Evolutionary conservation across 1,140 invertebrate genomes (phyloP).

Genomic region (Aphaenogaster ashmeadi): DNA sequence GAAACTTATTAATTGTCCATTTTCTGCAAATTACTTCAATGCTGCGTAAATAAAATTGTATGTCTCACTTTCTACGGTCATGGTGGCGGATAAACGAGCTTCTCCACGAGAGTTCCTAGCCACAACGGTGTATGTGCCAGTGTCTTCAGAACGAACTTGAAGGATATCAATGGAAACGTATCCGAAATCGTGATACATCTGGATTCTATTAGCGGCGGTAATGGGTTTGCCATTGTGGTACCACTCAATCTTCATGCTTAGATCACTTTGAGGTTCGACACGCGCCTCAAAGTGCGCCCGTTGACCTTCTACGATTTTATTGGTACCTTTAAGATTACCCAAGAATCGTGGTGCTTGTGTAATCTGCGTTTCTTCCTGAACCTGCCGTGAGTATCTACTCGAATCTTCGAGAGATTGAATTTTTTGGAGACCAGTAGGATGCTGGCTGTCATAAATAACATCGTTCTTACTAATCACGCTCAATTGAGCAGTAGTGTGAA

Average conservation of each 20-base stretch:
- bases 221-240: conserved; percentile 96
- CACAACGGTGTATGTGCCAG: conserved; percentile 95
- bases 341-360: conserved; percentile 94
- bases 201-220: conserved; percentile 94
- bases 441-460: conserved; percentile 94
- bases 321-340: conserved; percentile 95
- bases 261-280: conserved; percentile 96
- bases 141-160: conserved; percentile 94
- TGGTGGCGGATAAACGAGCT: conserved; percentile 92
- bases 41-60: background rate
- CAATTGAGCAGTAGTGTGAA: conserved; percentile 95
- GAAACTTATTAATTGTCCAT: conserved; percentile 59
- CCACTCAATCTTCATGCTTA: conserved; percentile 96
- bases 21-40: background rate
- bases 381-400: conserved; percentile 89
- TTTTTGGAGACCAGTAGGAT: conserved; percentile 95
- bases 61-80: conserved; percentile 95
- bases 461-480: conserved; percentile 95
- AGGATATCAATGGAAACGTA: conserved; percentile 98
- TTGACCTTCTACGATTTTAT: conserved; percentile 98
- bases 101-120: conserved; percentile 96
- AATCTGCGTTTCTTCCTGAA: conserved; percentile 92
- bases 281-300: conserved; percentile 98
- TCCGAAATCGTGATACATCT: conserved; percentile 98
- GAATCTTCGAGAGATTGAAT: conserved; percentile 96